These are phyloP conservation scores for Congeria kusceri DNA, from an alignment of 2,888 invertebrate genomes.

Conservation along the genomic window DNA sequence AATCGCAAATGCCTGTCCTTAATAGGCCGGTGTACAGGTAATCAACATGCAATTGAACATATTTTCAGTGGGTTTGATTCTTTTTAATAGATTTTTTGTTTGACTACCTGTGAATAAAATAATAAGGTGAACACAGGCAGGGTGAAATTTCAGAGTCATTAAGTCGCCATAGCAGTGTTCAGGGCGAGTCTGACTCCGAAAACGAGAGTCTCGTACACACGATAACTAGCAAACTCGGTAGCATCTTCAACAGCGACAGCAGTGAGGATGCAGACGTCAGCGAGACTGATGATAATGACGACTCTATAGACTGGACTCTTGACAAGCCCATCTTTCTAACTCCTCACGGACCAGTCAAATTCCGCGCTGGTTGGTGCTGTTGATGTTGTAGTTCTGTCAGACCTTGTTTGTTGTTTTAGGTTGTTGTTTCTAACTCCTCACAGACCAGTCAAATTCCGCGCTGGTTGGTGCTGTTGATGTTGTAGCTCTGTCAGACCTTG, in stretches of 20 bases:
- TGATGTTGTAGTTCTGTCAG: conserved; percentile 32
- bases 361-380: conserved; percentile 76
- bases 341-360: conserved; percentile 81
- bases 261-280: conserved; percentile 85
- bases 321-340: conserved; percentile 83
- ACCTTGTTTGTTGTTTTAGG: conserved; percentile 3
- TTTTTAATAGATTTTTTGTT: too few relatives aligned
- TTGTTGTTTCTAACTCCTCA: conserved; percentile 82
- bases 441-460: conserved; percentile 80
- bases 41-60: too few relatives aligned
- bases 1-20: too few relatives aligned
- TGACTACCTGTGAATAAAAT: too few relatives aligned
- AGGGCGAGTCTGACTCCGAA: conserved; percentile 84
- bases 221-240: conserved; percentile 82
- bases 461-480: conserved; percentile 33
- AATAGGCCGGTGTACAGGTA: too few relatives aligned
- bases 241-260: conserved; percentile 90
- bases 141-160: conserved; percentile 80
- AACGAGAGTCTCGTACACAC: conserved; percentile 81
- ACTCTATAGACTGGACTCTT: conserved; percentile 78
- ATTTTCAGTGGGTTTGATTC: too few relatives aligned
- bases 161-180: conserved; percentile 81
- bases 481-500: too few relatives aligned
- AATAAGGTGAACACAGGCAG: too few relatives aligned
- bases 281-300: conserved; percentile 80